Base-by-base conservation (phyloP, 2,888 invertebrate species). In the Acleris sparsana region DNA sequence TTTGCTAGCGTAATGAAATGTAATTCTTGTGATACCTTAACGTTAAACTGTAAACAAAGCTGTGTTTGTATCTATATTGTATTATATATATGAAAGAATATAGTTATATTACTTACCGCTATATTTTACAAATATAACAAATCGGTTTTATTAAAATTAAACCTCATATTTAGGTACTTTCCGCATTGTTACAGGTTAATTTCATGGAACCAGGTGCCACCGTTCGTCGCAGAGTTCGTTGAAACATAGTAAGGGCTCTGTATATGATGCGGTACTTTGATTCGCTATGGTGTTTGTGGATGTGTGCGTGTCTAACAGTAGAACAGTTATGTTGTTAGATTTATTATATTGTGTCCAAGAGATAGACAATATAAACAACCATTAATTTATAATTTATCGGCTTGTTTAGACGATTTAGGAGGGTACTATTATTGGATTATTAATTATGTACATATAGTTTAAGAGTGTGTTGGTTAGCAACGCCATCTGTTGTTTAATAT, bases 301-400 rank as follows among this genome's bases (percentile, higher is more conserved):
- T 57, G 46, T 57, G 46, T 57, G 25, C 22, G 53, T 33, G 57
- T 51, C 44, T 39, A 25, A 17, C 22, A 33, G 22, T 25, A 25
- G 11, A 43, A 64, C 55, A 56, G 58, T 62, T 55, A 57, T 46
- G 20, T 13, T 22, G 20, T 13, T 53, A 62, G 62, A 62, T 66
- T 66, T 57, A 60, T 60, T 25, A 17, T 46, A 33, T 53, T 52
- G 53, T 52, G 17, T 46, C 39, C 39, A 51, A 39, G 43, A 55
- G 44, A 58, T 53, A 52, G 64, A 62, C 66, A 66, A 62, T 57
- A 66, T 39, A 62, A 57, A 53, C 62, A 57, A 16, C 66, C 56
- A 57, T 51, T 59, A 64, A 49, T 18, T 48, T 52, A 56, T 60
- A 61, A 61, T 65, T 60, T 65, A 65, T 65, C n/a, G 46, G 29